These are phyloP conservation scores for Onychomys torridus DNA, from an alignment of 2,797 vertebrate genomes.

Conservation along the genomic window DNA sequence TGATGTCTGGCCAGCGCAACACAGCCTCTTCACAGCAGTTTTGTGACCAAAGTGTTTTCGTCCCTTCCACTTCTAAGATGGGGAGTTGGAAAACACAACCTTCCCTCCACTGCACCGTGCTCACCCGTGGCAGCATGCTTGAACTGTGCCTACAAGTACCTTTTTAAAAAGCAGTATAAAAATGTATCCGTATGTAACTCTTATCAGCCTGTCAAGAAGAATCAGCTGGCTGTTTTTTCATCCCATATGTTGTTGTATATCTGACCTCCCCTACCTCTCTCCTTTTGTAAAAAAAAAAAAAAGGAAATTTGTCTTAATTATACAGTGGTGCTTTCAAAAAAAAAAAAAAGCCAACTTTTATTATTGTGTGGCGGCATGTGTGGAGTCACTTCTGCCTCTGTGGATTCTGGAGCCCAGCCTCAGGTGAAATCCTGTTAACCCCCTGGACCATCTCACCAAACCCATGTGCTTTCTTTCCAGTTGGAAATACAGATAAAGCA, in stretches of 20 bases:
- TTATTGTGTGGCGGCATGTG: background rate
- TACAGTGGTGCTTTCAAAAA: background rate
- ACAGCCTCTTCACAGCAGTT: background rate
- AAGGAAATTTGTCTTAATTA: background rate
- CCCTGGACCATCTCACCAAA: background rate
- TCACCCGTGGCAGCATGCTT: background rate
- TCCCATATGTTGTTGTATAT: background rate
- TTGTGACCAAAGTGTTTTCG: background rate
- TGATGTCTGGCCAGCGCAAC: background rate
- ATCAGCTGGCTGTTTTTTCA: background rate
- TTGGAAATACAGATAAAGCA: constrained; percentile 18
- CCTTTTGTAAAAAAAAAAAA: background rate
- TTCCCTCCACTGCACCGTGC: too few species aligned
- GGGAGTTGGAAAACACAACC: background rate
- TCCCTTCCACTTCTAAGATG: background rate
- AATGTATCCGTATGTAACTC: background rate
- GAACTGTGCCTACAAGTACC: background rate
- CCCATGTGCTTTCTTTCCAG: background rate
- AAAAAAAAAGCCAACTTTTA: background rate
- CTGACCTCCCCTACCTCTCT: background rate
- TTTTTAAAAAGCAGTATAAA: background rate
- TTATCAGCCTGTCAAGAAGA: background rate
- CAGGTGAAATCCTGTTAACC: background rate
- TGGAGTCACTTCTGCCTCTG: background rate
- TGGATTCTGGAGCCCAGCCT: background rate